Evolutionary conservation across 2,888 invertebrate genomes (phyloP), one percentile per base, ranked within the genome.

Genomic region (Melanostoma mellinum): DNA sequence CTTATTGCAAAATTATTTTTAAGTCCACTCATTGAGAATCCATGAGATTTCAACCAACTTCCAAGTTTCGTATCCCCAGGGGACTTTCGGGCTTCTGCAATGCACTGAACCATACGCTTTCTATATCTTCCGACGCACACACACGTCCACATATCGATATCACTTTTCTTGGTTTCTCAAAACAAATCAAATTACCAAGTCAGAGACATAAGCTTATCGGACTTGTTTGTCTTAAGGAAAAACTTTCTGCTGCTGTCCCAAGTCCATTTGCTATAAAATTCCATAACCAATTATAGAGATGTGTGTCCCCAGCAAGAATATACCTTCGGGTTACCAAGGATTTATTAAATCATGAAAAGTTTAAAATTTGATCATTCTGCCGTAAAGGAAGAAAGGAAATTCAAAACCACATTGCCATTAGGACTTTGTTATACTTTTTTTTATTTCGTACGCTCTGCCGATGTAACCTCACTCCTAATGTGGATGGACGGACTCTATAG

Each of bases 361-460:
- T 63, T 50, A 63, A 38, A 63, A 63, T 63, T 84, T 74, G 79
- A 74, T 84, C 79, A 81, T 38, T 72, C 52, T 65, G 32, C 81
- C 81, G 77, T 72, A 32, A 77, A 67, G 77, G 38, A 75, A 79
- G 84, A 84, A 84, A 84, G 84, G 84, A 84, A 84, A 84, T 84
- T 84, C 79, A 84, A 84, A 84, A 84, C 84, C 84, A 79, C 84
- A 78, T 84, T 78, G 84, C 79, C 74, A 84, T 84, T 84, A 84
- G 69, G 73, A 78, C 52, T 67, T 63, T 33, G 44, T 46, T 58
- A 36, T 42, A 36, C 56, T 32, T 40, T 3, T 38, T 69, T 60
- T 44, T 46, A 6, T 52, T 63, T 63, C 30, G 10, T 10, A 48
- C 10, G n/a, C 35, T 38, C 50, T 42, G 46, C 67, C 48, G 53